These are phyloP conservation scores for Heliconius ismenius DNA, from an alignment of 2,888 invertebrate species.

Conservation along the genomic window DNA sequence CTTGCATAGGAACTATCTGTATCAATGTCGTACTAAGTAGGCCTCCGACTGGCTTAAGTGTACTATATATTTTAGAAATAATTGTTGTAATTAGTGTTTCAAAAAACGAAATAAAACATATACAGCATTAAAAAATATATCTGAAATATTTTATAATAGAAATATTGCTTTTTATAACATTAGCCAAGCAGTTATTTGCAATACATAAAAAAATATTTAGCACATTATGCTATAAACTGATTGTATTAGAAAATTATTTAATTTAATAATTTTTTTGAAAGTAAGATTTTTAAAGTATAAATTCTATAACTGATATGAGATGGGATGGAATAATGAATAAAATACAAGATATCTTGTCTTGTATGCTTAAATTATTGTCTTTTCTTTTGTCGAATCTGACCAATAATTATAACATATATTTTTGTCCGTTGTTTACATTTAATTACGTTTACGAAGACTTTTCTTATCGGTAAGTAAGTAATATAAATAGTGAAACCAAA, in stretches of 20 bases:
- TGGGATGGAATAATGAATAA: no score
- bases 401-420: background rate
- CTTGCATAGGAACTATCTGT: constrained; percentile 1
- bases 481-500: background rate
- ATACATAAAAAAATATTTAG: background rate
- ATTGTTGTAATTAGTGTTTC: background rate
- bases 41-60: background rate
- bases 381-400: background rate
- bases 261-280: no score
- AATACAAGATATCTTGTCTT: no score
- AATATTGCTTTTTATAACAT: background rate
- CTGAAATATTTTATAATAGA: background rate
- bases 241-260: no score
- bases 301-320: no score
- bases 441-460: background rate
- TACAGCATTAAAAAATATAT: background rate
- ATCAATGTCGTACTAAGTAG: background rate
- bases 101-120: background rate
- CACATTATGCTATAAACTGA: background rate
- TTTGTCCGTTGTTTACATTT: background rate
- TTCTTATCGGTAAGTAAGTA: background rate
- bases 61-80: constrained; percentile 5
- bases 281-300: no score
- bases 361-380: no score
- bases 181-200: background rate